A percentile compares a stretch with the other conserved stretches of the same genome.
phyloP scores from a whole-genome alignment of 1,140 invertebrate species.

The Rhagoletis zephyria region DNA sequence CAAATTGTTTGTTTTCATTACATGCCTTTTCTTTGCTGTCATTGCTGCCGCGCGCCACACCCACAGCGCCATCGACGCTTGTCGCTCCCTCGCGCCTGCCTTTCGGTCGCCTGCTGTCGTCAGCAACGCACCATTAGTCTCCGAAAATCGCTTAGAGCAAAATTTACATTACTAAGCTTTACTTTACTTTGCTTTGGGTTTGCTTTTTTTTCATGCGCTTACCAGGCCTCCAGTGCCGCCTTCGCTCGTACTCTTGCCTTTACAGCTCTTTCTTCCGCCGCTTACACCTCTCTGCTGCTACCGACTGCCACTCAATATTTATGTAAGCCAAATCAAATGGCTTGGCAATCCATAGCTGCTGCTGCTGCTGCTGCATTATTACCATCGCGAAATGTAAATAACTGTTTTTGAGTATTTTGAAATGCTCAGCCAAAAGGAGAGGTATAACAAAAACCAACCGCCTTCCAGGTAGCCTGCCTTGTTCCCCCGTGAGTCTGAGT shows the following conservation, averaged over 20 bases:
- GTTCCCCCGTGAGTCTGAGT: background rate
- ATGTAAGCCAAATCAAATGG: constrained; percentile 1
- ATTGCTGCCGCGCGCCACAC: background rate
- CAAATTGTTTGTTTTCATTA: constrained; percentile 41
- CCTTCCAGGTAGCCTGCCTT: background rate
- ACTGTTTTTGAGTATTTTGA: constrained; percentile 41
- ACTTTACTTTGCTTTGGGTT: constrained; percentile 41
- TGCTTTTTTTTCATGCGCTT: constrained; percentile 3
- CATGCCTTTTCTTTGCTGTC: background rate
- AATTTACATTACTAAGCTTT: constrained; percentile 56
- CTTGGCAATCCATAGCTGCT: background rate
- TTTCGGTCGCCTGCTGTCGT: background rate
- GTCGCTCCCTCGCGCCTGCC: background rate
- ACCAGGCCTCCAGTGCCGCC: background rate
- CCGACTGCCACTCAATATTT: background rate
- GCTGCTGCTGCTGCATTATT: background rate
- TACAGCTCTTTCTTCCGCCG: no score
- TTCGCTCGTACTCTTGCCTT: background rate
- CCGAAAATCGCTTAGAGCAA: constrained; percentile 53
- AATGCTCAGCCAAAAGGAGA: background rate
- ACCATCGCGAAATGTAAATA: constrained; percentile 42
- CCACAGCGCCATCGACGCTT: background rate
- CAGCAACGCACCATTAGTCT: constrained; percentile 50
- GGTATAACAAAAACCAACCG: background rate
- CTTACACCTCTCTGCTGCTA: no score